Conservation (phyloP, 92 coral and sea anemone genomes). For the Parazoanthus atlanticus region DNA sequence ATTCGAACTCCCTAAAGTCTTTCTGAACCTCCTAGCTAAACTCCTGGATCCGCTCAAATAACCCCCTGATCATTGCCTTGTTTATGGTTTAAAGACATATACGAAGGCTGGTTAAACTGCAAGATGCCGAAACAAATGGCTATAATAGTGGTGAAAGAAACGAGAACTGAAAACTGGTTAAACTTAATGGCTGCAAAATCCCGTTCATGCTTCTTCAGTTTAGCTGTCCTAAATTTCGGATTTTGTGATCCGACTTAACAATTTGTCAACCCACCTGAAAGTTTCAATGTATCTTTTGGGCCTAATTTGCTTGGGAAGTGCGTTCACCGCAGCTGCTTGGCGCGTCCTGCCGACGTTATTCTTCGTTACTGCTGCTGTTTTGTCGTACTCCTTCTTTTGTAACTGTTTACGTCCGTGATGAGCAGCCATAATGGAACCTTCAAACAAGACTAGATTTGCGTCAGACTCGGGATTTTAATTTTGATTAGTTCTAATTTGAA, state of each 20-base stretch:
- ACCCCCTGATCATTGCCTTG: too few species aligned
- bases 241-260: too few species aligned
- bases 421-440: conserved; percentile 11
- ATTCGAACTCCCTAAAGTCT: too few species aligned
- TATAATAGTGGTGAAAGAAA: too few species aligned
- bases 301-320: conserved; percentile 6
- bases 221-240: neutral
- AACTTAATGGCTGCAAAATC: too few species aligned
- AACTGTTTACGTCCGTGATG: neutral
- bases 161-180: too few species aligned
- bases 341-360: neutral
- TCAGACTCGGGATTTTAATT: neutral
- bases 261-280: neutral
- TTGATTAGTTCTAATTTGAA: neutral
- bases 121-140: too few species aligned
- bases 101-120: too few species aligned
- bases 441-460: neutral
- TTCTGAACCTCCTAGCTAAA: too few species aligned
- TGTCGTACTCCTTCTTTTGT: neutral
- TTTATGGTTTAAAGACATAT: too few species aligned
- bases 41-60: too few species aligned
- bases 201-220: neutral
- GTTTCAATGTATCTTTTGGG: neutral
- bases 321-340: conserved; percentile 10
- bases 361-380: neutral